phyloP scores from a whole-genome alignment of 2,888 invertebrate genomes.

The Yponomeuta plumbellus region DNA sequence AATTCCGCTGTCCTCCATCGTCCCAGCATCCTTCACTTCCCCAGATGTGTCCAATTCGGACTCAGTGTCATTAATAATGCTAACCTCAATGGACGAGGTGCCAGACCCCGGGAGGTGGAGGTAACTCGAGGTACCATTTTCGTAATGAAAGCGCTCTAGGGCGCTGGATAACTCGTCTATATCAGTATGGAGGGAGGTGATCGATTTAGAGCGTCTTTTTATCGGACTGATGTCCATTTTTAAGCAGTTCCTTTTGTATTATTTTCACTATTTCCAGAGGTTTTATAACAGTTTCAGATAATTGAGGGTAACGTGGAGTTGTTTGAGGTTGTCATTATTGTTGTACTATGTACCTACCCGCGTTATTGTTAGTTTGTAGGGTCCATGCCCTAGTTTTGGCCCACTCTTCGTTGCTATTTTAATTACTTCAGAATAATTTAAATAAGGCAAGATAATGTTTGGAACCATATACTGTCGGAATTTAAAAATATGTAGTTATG shows the following conservation, averaged over 20 bases:
- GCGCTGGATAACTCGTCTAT: slow-evolving; percentile 5
- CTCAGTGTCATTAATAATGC: slow-evolving; percentile 8
- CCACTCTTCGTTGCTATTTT: no score
- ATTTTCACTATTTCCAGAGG: background rate
- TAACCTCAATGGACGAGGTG: slow-evolving; percentile 16
- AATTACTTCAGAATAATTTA: no score
- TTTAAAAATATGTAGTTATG: no score
- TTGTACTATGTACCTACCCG: no score
- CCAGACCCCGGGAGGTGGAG: background rate
- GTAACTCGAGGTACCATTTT: background rate
- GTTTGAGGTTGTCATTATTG: no score
- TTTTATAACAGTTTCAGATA: background rate
- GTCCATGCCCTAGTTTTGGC: no score
- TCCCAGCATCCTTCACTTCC: slow-evolving; percentile 30
- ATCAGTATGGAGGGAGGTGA: background rate
- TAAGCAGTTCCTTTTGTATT: no score
- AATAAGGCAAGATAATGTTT: no score
- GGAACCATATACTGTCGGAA: no score
- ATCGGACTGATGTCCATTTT: background rate
- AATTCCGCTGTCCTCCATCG: slow-evolving; percentile 33
- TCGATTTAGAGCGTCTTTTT: background rate
- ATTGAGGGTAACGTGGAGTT: background rate
- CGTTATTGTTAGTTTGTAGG: no score
- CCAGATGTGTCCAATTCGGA: background rate
- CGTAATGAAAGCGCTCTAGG: slow-evolving; percentile 12